A percentile compares a stretch with the other conserved stretches of the same genome.
phyloP scores from a whole-genome alignment of 2,888 invertebrate species.

The Ochropacha duplaris region DNA sequence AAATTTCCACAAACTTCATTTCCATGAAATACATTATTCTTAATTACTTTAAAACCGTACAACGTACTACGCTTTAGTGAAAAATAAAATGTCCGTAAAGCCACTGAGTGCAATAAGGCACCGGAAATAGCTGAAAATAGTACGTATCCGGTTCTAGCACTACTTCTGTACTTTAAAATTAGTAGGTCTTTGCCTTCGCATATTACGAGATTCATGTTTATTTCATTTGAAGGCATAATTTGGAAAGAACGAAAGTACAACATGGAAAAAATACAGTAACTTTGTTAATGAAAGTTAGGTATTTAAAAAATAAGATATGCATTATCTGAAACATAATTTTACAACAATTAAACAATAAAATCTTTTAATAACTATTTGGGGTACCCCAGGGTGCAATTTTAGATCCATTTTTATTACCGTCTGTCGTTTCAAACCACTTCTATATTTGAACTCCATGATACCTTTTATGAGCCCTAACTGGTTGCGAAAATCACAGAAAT shows the following conservation, averaged over 20 bases:
- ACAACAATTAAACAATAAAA: too few species aligned
- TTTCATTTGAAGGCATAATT: not conserved
- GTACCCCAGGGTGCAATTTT: too few species aligned
- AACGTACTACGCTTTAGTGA: not conserved
- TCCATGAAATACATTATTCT: not conserved
- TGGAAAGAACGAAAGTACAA: not conserved
- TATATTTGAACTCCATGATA: not conserved
- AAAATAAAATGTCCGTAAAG: constrained; percentile 32
- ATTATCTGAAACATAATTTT: too few species aligned
- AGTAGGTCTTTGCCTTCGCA: constrained; percentile 16
- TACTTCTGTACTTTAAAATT: constrained; percentile 29
- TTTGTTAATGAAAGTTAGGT: too few species aligned
- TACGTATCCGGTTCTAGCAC: constrained; percentile 41
- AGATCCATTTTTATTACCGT: not conserved
- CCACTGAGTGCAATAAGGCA: constrained; percentile 35
- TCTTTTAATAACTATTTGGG: too few species aligned
- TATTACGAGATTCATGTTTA: not conserved
- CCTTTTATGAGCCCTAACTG: not conserved
- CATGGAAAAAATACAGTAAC: not conserved
- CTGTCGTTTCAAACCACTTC: not conserved
- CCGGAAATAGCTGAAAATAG: constrained; percentile 50
- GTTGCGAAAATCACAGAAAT: not conserved
- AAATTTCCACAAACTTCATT: not conserved
- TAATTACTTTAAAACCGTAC: not conserved
- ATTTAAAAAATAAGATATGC: too few species aligned